These are phyloP conservation scores for Eudasyphora cyanicolor DNA, from an alignment of 2,888 invertebrate species.

Conservation along the genomic window DNA sequence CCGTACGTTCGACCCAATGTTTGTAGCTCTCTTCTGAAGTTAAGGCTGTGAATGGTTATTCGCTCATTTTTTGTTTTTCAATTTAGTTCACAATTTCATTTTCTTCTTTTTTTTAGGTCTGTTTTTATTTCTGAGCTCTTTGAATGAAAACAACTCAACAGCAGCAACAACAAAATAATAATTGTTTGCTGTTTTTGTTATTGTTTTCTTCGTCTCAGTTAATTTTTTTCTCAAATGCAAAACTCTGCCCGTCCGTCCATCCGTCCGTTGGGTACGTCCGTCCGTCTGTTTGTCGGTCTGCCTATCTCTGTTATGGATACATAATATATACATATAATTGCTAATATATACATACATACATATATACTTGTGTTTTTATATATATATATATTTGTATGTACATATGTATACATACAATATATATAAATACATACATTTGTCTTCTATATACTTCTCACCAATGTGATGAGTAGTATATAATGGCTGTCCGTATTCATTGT, in stretches of 20 bases:
- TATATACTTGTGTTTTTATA: background rate
- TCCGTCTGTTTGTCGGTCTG: conserved; percentile 24
- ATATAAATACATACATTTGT: too few relatives aligned
- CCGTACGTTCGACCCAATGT: background rate
- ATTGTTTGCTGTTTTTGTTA: conserved; percentile 45
- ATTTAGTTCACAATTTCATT: conserved; percentile 53
- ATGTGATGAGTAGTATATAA: conserved; percentile 19
- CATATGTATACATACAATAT: background rate
- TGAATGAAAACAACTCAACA: conserved; percentile 21
- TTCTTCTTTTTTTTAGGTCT: conserved; percentile 17
- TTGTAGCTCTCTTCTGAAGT: background rate
- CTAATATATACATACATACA: conserved; percentile 16
- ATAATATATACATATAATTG: conserved; percentile 32
- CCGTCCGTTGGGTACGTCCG: conserved; percentile 11
- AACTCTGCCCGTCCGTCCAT: conserved; percentile 30
- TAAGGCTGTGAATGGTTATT: background rate
- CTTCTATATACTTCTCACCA: conserved; percentile 8
- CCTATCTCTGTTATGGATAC: conserved; percentile 26
- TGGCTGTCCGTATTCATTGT: background rate
- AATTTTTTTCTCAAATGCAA: conserved; percentile 42
- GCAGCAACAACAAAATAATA: conserved; percentile 8
- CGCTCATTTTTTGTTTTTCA: conserved; percentile 29
- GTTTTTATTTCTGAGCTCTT: background rate
- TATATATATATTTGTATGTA: background rate
- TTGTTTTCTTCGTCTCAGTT: conserved; percentile 19